phyloP scores from a whole-genome alignment of 2,797 vertebrate genomes.

The Hipposideros larvatus region DNA sequence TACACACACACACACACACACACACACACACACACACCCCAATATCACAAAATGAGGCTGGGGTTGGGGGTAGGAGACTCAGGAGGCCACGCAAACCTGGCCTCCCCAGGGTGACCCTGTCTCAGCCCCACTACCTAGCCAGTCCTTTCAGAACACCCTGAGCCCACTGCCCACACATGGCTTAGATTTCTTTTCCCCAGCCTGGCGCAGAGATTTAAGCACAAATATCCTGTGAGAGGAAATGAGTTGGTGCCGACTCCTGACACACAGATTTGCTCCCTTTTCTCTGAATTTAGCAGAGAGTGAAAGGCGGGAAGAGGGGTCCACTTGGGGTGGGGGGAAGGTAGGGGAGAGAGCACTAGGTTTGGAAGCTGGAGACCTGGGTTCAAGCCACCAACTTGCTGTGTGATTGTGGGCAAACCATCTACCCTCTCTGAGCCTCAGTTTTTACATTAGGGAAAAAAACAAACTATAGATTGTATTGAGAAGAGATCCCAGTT shows the following conservation, averaged over 20 bases:
- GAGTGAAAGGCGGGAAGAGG: background rate
- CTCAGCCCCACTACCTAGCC: background rate
- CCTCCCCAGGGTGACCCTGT: background rate
- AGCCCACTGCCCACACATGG: conserved; percentile 14
- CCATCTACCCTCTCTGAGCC: background rate
- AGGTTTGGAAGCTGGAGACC: conserved; percentile 19
- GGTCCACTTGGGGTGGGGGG: background rate
- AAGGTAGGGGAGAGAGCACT: fast-evolving
- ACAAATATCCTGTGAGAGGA: conserved; percentile 71
- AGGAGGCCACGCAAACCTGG: background rate
- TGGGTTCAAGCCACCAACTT: conserved; percentile 50
- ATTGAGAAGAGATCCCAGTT: background rate
- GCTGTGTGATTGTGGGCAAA: background rate
- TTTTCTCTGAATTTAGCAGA: background rate
- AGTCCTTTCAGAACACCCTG: fast-evolving
- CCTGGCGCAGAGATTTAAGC: conserved; percentile 49
- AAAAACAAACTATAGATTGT: no score
- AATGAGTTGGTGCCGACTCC: background rate
- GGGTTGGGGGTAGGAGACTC: background rate
- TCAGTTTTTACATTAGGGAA: background rate
- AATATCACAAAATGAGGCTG: background rate
- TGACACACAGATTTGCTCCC: background rate
- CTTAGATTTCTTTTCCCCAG: conserved; percentile 56
- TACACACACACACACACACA: background rate
- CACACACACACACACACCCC: background rate